Percentiles rank a stretch among this genome's conserved stretches.
Evolutionary conservation across 2,888 invertebrate genomes (phyloP).

Genomic region (Drosophila antonietae): DNA sequence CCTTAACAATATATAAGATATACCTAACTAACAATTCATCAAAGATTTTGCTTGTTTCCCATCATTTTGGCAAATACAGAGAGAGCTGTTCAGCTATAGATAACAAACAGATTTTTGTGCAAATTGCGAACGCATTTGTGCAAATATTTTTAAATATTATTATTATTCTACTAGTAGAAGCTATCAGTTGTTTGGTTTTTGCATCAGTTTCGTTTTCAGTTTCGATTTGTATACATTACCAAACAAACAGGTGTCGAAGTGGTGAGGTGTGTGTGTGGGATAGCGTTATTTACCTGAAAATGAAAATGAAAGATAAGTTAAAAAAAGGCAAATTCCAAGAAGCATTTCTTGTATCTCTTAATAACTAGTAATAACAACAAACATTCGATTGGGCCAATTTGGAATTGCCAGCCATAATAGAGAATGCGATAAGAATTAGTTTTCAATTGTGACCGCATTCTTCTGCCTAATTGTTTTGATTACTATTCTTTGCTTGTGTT

Average conservation of each 20-base stretch:
- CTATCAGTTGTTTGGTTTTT: background rate
- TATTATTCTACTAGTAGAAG: conserved; percentile 2
- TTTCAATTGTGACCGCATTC: background rate
- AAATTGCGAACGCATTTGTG: conserved; percentile 42
- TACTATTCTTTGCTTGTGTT: background rate
- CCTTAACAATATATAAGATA: background rate
- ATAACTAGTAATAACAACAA: conserved; percentile 5
- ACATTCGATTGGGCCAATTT: conserved; percentile 3
- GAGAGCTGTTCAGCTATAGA: background rate
- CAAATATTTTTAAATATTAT: conserved; percentile 44
- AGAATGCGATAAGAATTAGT: background rate
- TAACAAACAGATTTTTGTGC: conserved; percentile 18
- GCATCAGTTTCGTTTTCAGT: conserved; percentile 4
- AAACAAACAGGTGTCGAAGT: conserved; percentile 4
- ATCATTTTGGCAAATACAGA: background rate
- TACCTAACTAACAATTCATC: background rate
- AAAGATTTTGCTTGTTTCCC: conserved; percentile 18
- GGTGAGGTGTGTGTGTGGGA: background rate
- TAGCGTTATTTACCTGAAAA: conserved; percentile 41
- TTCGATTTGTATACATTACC: conserved; percentile 17
- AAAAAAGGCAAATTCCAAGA: conserved; percentile 6
- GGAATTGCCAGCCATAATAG: background rate
- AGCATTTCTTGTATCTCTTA: conserved; percentile 13
- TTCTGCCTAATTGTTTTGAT: background rate
- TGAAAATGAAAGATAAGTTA: conserved; percentile 18